Conservation (phyloP, 2,797 vertebrate species). For the Ammospiza maritima region DNA sequence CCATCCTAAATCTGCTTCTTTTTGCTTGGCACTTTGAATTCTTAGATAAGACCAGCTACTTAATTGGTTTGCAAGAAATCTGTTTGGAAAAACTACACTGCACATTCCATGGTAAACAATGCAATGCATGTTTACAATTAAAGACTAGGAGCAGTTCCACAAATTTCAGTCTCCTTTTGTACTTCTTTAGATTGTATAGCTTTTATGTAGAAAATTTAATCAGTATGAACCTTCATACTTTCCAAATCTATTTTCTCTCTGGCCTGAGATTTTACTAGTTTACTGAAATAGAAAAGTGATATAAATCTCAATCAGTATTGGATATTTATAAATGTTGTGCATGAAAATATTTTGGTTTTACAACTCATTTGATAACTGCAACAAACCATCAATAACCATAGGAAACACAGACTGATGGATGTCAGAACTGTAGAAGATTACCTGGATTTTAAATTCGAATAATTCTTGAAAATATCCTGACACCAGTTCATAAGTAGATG, state of each 20-base stretch:
- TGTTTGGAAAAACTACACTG: background rate
- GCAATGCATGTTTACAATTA: background rate
- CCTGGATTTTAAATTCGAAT: background rate
- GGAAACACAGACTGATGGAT: background rate
- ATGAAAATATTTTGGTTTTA: background rate
- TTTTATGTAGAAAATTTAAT: background rate
- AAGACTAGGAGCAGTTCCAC: background rate
- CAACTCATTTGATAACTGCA: background rate
- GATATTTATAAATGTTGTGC: background rate
- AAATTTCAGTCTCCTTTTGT: background rate
- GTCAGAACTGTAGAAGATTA: background rate
- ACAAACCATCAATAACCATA: background rate
- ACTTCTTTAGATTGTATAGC: background rate
- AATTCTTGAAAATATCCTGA: background rate
- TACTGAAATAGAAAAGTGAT: background rate
- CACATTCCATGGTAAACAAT: background rate
- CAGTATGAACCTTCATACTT: background rate
- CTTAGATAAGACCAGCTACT: background rate
- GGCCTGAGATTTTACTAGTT: background rate
- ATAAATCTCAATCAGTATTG: background rate
- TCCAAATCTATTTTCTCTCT: background rate
- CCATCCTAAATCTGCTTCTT: background rate
- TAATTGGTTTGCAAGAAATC: background rate
- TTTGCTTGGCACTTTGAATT: background rate
- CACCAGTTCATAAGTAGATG: background rate